phyloP scores from a whole-genome alignment of 2,113 vertebrate species.

The Brienomyrus brachyistius region DNA sequence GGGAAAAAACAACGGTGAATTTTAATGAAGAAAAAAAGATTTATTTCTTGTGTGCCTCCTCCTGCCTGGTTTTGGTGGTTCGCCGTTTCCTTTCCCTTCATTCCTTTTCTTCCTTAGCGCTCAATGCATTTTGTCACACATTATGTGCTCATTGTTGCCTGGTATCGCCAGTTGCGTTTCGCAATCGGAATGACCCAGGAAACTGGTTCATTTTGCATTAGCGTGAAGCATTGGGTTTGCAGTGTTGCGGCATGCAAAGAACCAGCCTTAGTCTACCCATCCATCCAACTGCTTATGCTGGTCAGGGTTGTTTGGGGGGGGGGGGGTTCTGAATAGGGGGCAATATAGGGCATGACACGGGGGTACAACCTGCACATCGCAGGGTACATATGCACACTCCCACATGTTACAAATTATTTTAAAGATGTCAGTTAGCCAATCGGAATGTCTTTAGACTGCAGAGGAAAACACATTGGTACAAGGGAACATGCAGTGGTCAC shows the following conservation, averaged over 20 bases:
- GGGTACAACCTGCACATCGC: background rate
- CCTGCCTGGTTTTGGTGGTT: background rate
- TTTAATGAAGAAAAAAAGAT: slow-evolving; percentile 7
- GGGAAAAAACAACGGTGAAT: background rate
- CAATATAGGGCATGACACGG: background rate
- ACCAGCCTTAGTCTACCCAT: background rate
- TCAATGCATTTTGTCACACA: background rate
- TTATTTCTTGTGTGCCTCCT: background rate
- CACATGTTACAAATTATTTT: background rate
- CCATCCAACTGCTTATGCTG: background rate
- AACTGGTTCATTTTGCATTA: background rate
- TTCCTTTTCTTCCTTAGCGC: background rate
- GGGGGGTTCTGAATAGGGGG: background rate
- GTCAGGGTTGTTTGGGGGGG: background rate
- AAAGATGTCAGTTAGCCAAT: background rate
- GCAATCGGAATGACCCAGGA: background rate
- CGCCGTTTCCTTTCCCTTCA: background rate
- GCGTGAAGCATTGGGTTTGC: background rate
- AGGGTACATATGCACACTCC: background rate
- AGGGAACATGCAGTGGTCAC: background rate
- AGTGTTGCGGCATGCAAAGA: background rate
- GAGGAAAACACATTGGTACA: background rate
- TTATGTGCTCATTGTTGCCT: background rate
- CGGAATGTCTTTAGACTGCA: background rate
- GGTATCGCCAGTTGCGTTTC: background rate